These are phyloP conservation scores for Dynastes maya DNA, from an alignment of 2,888 invertebrate species.

Conservation along the genomic window DNA sequence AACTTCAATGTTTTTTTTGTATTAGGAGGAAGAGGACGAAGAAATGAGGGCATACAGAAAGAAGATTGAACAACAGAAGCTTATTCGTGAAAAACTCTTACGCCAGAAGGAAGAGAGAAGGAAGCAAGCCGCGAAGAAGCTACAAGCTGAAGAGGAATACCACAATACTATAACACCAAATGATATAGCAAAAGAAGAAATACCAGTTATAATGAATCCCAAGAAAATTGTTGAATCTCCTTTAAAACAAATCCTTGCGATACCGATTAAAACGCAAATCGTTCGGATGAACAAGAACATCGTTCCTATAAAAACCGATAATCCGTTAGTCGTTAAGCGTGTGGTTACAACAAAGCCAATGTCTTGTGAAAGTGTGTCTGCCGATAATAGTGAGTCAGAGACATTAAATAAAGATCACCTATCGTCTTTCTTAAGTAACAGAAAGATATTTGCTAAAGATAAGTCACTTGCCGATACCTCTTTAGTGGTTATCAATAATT, in stretches of 20 bases:
- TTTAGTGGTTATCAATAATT: constrained; percentile 70
- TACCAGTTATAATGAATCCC: constrained; percentile 42
- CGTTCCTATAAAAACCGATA: constrained; percentile 48
- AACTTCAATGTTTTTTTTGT: background rate
- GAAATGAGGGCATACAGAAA: constrained; percentile 70
- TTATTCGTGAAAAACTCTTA: constrained; percentile 69
- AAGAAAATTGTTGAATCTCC: constrained; percentile 8
- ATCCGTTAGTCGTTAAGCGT: constrained; percentile 33
- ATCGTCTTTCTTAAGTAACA: constrained; percentile 60
- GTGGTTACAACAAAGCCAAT: constrained; percentile 37
- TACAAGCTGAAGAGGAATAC: constrained; percentile 51
- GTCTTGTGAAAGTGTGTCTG: constrained; percentile 44
- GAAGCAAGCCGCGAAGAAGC: constrained; percentile 69
- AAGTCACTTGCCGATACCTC: constrained; percentile 64
- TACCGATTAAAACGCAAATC: constrained; percentile 8
- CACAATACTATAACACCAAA: constrained; percentile 40
- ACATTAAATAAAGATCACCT: constrained; percentile 55
- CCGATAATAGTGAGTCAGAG: constrained; percentile 40
- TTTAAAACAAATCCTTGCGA: background rate
- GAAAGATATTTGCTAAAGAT: constrained; percentile 62
- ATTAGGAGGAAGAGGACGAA: constrained; percentile 69
- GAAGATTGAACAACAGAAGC: constrained; percentile 72
- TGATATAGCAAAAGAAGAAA: constrained; percentile 46
- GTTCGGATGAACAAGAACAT: constrained; percentile 38
- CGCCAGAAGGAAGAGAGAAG: constrained; percentile 71